Evolutionary conservation across 1,140 invertebrate genomes (phyloP).

Genomic region (Schlechtendalia chinensis): DNA sequence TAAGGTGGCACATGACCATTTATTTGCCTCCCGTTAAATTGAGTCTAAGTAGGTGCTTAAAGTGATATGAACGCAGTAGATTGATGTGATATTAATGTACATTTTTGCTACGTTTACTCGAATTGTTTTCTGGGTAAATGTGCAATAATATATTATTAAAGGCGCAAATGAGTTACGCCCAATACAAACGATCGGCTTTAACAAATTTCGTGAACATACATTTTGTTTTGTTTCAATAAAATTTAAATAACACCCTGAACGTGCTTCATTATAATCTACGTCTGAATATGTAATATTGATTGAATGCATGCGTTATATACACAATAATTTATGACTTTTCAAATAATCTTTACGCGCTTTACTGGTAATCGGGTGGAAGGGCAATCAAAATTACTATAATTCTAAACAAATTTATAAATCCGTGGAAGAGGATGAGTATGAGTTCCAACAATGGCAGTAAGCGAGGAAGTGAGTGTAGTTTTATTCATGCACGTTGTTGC

Average conservation of each 20-base stretch:
- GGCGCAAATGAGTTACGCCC: not conserved
- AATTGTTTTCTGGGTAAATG: not conserved
- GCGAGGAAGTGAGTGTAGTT: not conserved
- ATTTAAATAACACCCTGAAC: not conserved
- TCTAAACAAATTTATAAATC: not conserved
- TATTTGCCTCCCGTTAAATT: too few relatives aligned
- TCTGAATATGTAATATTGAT: not conserved
- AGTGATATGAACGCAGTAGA: too few relatives aligned
- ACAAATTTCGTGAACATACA: not conserved
- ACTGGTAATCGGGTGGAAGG: too few relatives aligned
- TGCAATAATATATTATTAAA: not conserved
- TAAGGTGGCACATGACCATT: too few relatives aligned
- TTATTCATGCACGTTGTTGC: not conserved
- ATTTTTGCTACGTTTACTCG: not conserved
- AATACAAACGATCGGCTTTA: not conserved
- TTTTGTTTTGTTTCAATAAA: not conserved
- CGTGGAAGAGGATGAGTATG: not conserved
- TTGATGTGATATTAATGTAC: not conserved
- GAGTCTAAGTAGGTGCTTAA: too few relatives aligned
- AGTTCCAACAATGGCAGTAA: not conserved
- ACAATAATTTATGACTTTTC: not conserved
- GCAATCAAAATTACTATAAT: not conserved
- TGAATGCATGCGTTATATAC: not conserved
- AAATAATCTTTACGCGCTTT: not conserved
- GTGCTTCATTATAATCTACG: not conserved